Percentiles rank a stretch among this genome's conserved stretches.
Conservation (phyloP, 1,140 invertebrate genomes). For the Stegodyphus dumicola region DNA sequence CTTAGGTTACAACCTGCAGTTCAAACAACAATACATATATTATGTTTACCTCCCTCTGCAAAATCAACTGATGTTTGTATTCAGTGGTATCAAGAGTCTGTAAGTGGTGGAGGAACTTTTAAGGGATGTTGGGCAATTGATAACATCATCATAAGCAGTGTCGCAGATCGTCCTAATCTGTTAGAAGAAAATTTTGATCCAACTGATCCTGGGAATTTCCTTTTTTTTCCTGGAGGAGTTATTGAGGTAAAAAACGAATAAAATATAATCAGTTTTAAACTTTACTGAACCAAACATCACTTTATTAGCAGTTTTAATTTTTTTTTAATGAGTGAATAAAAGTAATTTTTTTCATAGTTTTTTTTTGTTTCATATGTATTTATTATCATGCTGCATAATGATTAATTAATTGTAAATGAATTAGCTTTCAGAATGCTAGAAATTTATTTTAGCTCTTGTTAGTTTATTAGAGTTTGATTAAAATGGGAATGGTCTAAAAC, state of each 20-base stretch:
- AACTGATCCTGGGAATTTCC: conserved; percentile 68
- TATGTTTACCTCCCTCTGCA: conserved; percentile 66
- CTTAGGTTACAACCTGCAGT: conserved; percentile 66
- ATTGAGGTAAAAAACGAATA: conserved; percentile 37
- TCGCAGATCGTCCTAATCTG: conserved; percentile 65
- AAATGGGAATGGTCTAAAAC: too few relatives aligned
- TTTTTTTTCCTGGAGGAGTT: conserved; percentile 69
- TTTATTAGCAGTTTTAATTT: too few relatives aligned
- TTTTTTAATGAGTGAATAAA: too few relatives aligned
- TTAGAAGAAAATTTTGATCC: conserved; percentile 69
- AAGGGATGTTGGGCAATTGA: conserved; percentile 69
- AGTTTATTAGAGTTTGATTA: too few relatives aligned
- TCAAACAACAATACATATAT: conserved; percentile 66
- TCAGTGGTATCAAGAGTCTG: conserved; percentile 64
- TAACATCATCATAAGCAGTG: conserved; percentile 68
- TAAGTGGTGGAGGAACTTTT: neutral
- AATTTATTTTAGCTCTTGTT: too few relatives aligned
- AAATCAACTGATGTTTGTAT: conserved; percentile 66
- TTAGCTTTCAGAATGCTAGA: too few relatives aligned
- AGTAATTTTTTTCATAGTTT: too few relatives aligned
- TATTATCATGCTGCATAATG: too few relatives aligned
- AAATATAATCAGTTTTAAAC: too few relatives aligned
- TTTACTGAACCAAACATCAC: too few relatives aligned
- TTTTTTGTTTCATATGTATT: too few relatives aligned
- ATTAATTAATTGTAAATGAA: too few relatives aligned